Evolutionary conservation across 2,888 invertebrate species (phyloP), one percentile per base, ranked within the genome.

Genomic region (Brenthis hecate): DNA sequence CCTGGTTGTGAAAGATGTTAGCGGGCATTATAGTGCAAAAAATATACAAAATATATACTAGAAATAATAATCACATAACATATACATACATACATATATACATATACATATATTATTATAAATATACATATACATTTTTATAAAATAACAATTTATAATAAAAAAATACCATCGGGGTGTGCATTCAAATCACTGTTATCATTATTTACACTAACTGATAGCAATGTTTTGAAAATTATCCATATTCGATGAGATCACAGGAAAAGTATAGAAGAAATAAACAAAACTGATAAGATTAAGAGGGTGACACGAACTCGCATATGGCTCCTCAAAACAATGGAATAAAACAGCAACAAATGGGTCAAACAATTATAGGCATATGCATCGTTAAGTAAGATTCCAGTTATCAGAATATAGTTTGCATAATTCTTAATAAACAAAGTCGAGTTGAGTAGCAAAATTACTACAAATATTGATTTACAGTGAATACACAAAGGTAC

Each of bases 261-360:
- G 87, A 88, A 87, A 86, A 84, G 80, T 87, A 86, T 85, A 84
- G 83, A 83, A 82, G 82, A 85, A 43, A 86, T 83, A 85, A 86
- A 84, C 80, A 82, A 84, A 78, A 81, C 78, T 83, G 86, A 87
- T 87, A 84, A 85, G 80, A 86, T 85, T 83, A 81, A 71, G 64
- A 78, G 76, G 84, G 86, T 84, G 84, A 80, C 70, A 74, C 76
- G 76, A 75, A 81, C 84, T 83, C 85, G 79, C 72, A 73, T 76
- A 73, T 76, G 50, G 14, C 28, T 60, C 78, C 82, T 82, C 83
- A 84, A 80, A 87, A 87, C 86, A 86, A 85, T 83, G 88, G 87
- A 89, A 89, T 87, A 88, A 87, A 85, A 86, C 88, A 80, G 85
- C 81, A 82, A 83, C 81, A 83, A 86, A 84, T 83, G 53, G 63